Base-by-base conservation (phyloP, 2,888 invertebrate species). In the Nymphalis polychloros region DNA sequence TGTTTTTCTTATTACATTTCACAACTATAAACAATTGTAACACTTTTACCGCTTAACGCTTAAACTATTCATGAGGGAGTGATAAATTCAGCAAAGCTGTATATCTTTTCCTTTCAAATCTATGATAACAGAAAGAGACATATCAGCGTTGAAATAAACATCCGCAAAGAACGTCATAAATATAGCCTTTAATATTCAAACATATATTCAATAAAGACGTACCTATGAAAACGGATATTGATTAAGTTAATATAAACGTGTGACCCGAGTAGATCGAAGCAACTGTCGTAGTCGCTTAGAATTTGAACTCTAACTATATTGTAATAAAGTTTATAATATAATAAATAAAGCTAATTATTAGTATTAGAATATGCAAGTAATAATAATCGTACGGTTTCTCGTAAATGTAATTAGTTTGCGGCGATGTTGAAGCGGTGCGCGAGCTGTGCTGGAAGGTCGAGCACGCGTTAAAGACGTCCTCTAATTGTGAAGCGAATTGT, bases 331-430 rank as follows among this genome's bases (percentile, higher is more conserved):
- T 8, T 23, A 41, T 13, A 48, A 55, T 61, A 13, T 17, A 7
- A n/a, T 4, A 20, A 55, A 55, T 13, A 5, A 23, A 10, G 31
- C 8, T 17, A n/a, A 53, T 8, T n/a, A 52, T 47, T 31, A n/a
- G 13, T 31, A 60, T 55, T 13, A 47, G 19, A 61, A 57, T 41
- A 57, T 57, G n/a, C 57, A 57, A 35, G 41, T 8, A 50, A 52
- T 48, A 65, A 65, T 48, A 66, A 48, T 61, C 53, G 23, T 48
- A 60, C 35, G 41, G 61, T 61, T 60, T 61, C 53, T 60, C 61
- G 48, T 41, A 53, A 59, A 19, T 48, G 55, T 55, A 61, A 66
- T 66, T 55, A 48, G 61, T 61, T 61, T 35, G 59, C 6, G n/a
- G 53, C 53, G 27, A 57, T 41, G 57, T 57, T 8, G 19, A 52